These are phyloP conservation scores for Linurgus olivaceus DNA, from an alignment of 2,797 vertebrate species.

Conservation along the genomic window DNA sequence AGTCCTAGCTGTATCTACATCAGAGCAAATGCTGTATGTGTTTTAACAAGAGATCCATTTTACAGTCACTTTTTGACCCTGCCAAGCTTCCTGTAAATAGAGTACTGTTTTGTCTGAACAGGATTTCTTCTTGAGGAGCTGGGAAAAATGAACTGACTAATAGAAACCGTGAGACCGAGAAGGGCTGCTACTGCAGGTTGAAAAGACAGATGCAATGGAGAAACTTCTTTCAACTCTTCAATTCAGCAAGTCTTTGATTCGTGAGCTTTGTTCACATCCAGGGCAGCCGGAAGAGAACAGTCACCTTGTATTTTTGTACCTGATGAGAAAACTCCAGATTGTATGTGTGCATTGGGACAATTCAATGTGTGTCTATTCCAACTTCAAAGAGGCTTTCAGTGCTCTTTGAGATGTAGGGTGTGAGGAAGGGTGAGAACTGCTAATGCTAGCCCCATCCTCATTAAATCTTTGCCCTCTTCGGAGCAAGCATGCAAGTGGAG, in stretches of 20 bases:
- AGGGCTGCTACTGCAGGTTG: neutral
- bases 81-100: slow-evolving; percentile 38
- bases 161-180: neutral
- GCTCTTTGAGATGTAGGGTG: slow-evolving; percentile 22
- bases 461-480: slow-evolving; percentile 26
- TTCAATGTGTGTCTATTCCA: slow-evolving; percentile 42
- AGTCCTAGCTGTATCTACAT: neutral
- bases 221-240: slow-evolving; percentile 1
- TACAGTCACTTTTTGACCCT: slow-evolving; percentile 41
- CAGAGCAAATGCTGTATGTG: neutral
- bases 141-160: neutral
- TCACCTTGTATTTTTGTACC: slow-evolving; percentile 59
- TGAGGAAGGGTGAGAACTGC: slow-evolving; percentile 53
- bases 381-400: slow-evolving; percentile 68
- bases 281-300: slow-evolving; percentile 44
- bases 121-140: slow-evolving; percentile 21
- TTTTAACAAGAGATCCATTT: neutral
- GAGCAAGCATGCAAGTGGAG: slow-evolving; percentile 31
- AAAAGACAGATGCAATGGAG: neutral
- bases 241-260: slow-evolving; percentile 11
- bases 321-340: slow-evolving; percentile 48
- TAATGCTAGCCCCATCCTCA: slow-evolving; percentile 43
- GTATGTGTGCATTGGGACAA: slow-evolving; percentile 54
- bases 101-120: neutral
- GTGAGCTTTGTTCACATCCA: slow-evolving; percentile 33